Percentiles rank a stretch among this genome's conserved stretches.
These are phyloP conservation scores for Argynnis bischoffii DNA, from an alignment of 2,888 invertebrate species.

Conservation along the genomic window DNA sequence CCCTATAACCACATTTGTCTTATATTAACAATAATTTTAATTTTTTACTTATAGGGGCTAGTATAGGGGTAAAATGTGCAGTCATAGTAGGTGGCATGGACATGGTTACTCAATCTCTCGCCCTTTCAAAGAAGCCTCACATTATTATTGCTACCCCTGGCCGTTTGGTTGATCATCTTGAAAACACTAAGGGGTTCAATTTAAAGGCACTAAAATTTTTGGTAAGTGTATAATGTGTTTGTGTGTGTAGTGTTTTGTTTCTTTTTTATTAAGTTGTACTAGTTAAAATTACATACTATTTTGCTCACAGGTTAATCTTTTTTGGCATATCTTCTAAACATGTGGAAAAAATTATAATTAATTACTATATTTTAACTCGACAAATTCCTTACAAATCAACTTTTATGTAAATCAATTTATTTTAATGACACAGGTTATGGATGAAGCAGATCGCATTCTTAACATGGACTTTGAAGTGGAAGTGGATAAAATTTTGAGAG, in stretches of 20 bases:
- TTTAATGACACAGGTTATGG: conserved; percentile 89
- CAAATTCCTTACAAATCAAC: no score
- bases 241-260: not conserved
- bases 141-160: conserved; percentile 98
- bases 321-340: no score
- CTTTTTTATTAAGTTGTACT: no score
- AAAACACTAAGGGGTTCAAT: conserved; percentile 99
- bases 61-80: conserved; percentile 96
- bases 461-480: conserved; percentile 99
- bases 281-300: no score
- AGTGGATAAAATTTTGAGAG: conserved; percentile 95
- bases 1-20: not conserved
- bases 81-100: conserved; percentile 99
- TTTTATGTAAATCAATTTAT: not conserved
- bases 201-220: conserved; percentile 93
- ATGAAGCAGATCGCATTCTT: conserved; percentile 98
- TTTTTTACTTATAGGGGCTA: conserved; percentile 82
- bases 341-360: no score
- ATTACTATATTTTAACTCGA: no score
- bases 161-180: conserved; percentile 96
- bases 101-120: conserved; percentile 96
- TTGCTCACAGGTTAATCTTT: no score
- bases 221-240: conserved; percentile 78
- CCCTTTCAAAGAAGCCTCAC: conserved; percentile 97
- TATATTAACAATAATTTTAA: not conserved